Evolutionary conservation across 2,888 invertebrate species (phyloP).

Genomic region (Pristionchus mayeri): DNA sequence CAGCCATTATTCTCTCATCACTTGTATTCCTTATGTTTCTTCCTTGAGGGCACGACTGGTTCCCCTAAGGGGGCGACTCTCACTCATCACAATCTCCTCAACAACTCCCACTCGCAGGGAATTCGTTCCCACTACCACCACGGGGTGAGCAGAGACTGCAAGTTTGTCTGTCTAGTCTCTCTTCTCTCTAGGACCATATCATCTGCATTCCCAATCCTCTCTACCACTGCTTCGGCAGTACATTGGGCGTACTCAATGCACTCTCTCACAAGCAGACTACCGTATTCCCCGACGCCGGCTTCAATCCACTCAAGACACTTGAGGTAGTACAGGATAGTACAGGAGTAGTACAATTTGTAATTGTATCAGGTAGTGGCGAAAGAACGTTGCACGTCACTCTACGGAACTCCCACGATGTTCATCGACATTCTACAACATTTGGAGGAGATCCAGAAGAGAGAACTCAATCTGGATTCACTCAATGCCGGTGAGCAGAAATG

Average conservation of each 20-base stretch:
- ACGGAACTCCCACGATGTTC: slow-evolving; percentile 79
- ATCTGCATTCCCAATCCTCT: slow-evolving; percentile 59
- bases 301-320: slow-evolving; percentile 81
- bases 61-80: slow-evolving; percentile 83
- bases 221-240: slow-evolving; percentile 85
- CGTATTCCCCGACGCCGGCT: slow-evolving; percentile 76
- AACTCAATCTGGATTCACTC: background rate
- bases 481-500: no score
- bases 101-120: slow-evolving; percentile 84
- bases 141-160: no score
- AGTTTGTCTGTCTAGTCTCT: no score
- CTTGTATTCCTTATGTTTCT: no score
- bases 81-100: slow-evolving; percentile 83
- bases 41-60: slow-evolving; percentile 87
- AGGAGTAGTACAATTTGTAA: background rate
- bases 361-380: background rate
- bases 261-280: slow-evolving; percentile 79
- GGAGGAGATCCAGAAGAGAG: background rate
- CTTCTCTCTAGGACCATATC: no score
- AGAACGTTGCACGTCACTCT: slow-evolving; percentile 76
- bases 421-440: slow-evolving; percentile 77
- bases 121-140: slow-evolving; percentile 77
- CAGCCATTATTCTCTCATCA: no score
- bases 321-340: slow-evolving; percentile 83
- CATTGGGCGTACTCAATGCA: slow-evolving; percentile 81